Evolutionary conservation across 92 coral and sea anemone species (phyloP).

Genomic region (Phymanthus crucifer): DNA sequence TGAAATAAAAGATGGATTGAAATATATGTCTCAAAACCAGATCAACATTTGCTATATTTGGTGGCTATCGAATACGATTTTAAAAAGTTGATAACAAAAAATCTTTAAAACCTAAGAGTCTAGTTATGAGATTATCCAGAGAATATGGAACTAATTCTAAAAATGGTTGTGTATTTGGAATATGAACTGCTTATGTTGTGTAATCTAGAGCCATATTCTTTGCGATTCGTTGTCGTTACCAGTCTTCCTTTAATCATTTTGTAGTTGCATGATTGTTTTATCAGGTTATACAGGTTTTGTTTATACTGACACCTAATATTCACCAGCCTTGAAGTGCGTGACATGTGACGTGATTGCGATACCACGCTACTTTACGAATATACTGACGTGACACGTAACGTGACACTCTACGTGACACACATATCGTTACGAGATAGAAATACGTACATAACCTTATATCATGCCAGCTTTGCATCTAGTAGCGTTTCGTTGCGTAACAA

Average conservation of each 20-base stretch:
- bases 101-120: too few relatives aligned
- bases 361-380: not conserved
- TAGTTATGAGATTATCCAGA: too few relatives aligned
- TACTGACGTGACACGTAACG: not conserved
- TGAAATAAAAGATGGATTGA: too few relatives aligned
- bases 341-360: not conserved
- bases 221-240: too few relatives aligned
- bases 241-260: not conserved
- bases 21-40: too few relatives aligned
- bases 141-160: too few relatives aligned
- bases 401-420: not conserved
- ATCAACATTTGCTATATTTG: too few relatives aligned
- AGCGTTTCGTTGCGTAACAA: not conserved
- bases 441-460: not conserved
- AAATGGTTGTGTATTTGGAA: too few relatives aligned
- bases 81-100: too few relatives aligned
- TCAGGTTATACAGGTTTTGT: not conserved
- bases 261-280: not conserved
- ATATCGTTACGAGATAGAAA: not conserved
- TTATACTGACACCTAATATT: slow-evolving; percentile 1
- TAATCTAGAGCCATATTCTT: too few relatives aligned
- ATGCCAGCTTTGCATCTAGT: not conserved
- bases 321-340: not conserved
- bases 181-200: not conserved
- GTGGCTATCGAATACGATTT: too few relatives aligned